A percentile compares a stretch with the other conserved stretches of the same genome.
phyloP scores from a whole-genome alignment of 2,113 vertebrate species.

The Triplophysa rosa region DNA sequence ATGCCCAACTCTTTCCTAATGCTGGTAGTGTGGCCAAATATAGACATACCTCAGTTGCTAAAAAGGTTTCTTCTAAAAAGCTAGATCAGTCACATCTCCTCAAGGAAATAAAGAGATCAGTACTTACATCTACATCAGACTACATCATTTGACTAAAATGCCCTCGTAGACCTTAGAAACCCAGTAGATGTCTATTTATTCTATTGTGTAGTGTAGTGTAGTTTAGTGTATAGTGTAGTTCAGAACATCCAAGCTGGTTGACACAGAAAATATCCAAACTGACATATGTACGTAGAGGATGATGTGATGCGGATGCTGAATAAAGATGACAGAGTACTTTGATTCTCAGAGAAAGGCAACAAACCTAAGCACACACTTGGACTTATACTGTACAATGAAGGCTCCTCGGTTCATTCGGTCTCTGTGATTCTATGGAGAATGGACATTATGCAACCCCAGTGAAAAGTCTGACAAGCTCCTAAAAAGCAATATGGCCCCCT shows the following conservation, averaged over 20 bases:
- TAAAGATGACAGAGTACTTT: background rate
- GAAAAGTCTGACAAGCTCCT: background rate
- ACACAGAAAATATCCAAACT: conserved; percentile 26
- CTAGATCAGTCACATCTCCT: background rate
- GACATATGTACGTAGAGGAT: conserved; percentile 31
- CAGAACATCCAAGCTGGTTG: conserved; percentile 40
- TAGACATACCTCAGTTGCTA: background rate
- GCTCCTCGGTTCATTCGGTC: conserved; percentile 15
- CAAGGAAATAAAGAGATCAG: background rate
- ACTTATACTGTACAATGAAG: conserved; percentile 5
- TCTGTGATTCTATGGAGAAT: conserved; percentile 18
- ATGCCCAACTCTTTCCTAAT: background rate
- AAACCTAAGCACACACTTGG: conserved; percentile 46
- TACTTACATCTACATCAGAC: background rate
- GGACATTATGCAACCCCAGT: conserved; percentile 45
- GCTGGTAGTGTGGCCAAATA: background rate
- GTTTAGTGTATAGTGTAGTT: conserved; percentile 45
- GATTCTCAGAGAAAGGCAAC: conserved; percentile 29
- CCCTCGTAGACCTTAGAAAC: conserved; percentile 38
- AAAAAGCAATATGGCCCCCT: conserved; percentile 39
- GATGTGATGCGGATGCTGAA: conserved; percentile 23
- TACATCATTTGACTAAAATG: conserved; percentile 2
- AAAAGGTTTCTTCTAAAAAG: background rate
- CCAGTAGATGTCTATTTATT: conserved; percentile 52
- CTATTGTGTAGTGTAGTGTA: conserved; percentile 29